These are phyloP conservation scores for Eupeodes corollae DNA, from an alignment of 1,140 invertebrate genomes.

Conservation along the genomic window DNA sequence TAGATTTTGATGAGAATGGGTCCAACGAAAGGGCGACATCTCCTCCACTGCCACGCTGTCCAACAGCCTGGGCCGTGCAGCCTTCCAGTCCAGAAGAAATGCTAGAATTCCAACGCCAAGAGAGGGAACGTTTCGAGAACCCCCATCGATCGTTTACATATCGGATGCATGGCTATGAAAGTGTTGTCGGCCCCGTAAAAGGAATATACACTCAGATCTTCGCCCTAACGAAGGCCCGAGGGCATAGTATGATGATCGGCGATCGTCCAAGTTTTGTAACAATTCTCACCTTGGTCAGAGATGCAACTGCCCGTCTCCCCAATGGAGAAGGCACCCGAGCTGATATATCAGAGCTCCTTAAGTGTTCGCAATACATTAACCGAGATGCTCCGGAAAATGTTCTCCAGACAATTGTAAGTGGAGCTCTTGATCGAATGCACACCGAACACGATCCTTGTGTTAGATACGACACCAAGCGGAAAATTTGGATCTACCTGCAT, in stretches of 20 bases:
- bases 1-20: constrained; percentile 30
- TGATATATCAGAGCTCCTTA: constrained; percentile 52
- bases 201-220: constrained; percentile 61
- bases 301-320: constrained; percentile 83
- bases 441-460: constrained; percentile 84
- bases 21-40: constrained; percentile 29
- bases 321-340: constrained; percentile 87
- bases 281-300: constrained; percentile 78
- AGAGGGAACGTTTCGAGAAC: constrained; percentile 61
- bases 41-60: constrained; percentile 51
- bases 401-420: constrained; percentile 76
- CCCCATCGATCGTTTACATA: constrained; percentile 82
- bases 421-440: constrained; percentile 77
- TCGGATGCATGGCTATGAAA: constrained; percentile 71
- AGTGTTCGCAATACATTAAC: constrained; percentile 66
- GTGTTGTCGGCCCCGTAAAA: constrained; percentile 81
- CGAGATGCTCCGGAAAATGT: constrained; percentile 57
- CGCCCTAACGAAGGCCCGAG: constrained; percentile 49
- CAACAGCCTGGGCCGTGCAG: constrained; percentile 68
- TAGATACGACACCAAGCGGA: constrained; percentile 76
- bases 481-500: constrained; percentile 86
- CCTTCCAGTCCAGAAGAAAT: constrained; percentile 68
- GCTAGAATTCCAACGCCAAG: constrained; percentile 58
- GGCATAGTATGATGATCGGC: constrained; percentile 69
- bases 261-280: constrained; percentile 85